Evolutionary conservation across 2,797 vertebrate genomes (phyloP), one percentile per base, ranked within the genome.

Genomic region (Spinus olivaceus): DNA sequence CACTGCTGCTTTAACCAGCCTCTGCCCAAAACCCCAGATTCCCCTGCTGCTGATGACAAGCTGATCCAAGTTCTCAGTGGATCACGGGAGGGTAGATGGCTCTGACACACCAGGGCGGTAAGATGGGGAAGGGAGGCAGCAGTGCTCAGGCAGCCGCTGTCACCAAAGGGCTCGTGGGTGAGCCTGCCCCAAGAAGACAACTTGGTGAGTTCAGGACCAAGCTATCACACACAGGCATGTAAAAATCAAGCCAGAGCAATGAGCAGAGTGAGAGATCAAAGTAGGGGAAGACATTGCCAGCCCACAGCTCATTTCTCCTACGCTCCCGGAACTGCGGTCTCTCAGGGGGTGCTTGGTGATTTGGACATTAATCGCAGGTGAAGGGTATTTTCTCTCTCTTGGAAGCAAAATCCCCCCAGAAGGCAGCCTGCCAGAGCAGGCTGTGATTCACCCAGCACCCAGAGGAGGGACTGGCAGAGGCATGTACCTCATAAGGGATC

Each of bases 251-350:
- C 27, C 74, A 71, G 49, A 79, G 41, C 64, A 79, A 69, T 0
- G 2, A 89, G 61, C 10, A 77, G 25, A 88, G 44, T 15, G 28
- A 0, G 72, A 78, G 35, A 81, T 69, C 23, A 12, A 88, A 86
- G 65, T 3, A 1, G n/a, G 42, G 33, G n/a, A 51, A 65, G 7
- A 27, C 14, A 30, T 10, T 2, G 0, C 56, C 0, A 0, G 33
- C 49, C 90, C 78, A 71, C 0, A 0, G 67, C 53, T 91, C 86
- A 25, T 51, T 94, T 92, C 80, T 72, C 35, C 53, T 30, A 9
- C 0, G 0, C 21, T 70, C 21, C 65, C 0, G 0, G 61, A 37
- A 66, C 50, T 0, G 0, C 0, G 1, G 42, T 67, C 86, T 65
- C 85, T 91, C 86, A 82, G 63, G 42, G 53, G 23, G 20, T 37